A percentile compares a stretch with the other conserved stretches of the same genome.
phyloP scores from a whole-genome alignment of 2,888 invertebrate species.

The Drosophila vallismaia region DNA sequence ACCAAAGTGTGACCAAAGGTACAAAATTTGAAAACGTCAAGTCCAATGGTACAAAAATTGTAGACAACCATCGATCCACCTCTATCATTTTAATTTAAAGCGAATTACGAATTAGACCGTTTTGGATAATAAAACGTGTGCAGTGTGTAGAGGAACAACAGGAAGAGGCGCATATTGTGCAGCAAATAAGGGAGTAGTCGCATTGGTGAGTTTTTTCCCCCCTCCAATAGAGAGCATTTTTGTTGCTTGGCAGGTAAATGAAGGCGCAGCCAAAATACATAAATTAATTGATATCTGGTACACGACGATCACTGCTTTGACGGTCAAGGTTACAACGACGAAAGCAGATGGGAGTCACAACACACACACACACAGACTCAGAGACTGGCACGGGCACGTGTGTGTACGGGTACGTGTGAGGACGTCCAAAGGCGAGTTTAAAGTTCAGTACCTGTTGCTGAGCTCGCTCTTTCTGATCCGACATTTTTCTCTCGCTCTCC shows the following conservation, averaged over 20 bases:
- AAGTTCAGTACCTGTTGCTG: conserved; percentile 71
- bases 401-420: conserved; percentile 40
- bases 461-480: conserved; percentile 8
- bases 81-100: conserved; percentile 63
- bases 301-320: conserved; percentile 43
- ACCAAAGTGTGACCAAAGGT: background rate
- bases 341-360: conserved; percentile 32
- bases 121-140: conserved; percentile 39
- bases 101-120: conserved; percentile 51
- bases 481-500: conserved; percentile 3
- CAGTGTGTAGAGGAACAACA: conserved; percentile 16
- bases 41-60: background rate
- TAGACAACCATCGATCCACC: conserved; percentile 4
- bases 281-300: conserved; percentile 36
- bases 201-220: conserved; percentile 16
- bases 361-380: conserved; percentile 30
- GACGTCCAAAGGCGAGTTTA: conserved; percentile 48
- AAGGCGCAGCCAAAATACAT: conserved; percentile 32
- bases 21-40: background rate
- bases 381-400: background rate
- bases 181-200: conserved; percentile 15
- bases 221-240: background rate
- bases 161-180: conserved; percentile 13
- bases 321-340: conserved; percentile 67
- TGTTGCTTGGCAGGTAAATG: background rate